Conservation (phyloP, 2,797 vertebrate species). For the Chelon auratus region DNA sequence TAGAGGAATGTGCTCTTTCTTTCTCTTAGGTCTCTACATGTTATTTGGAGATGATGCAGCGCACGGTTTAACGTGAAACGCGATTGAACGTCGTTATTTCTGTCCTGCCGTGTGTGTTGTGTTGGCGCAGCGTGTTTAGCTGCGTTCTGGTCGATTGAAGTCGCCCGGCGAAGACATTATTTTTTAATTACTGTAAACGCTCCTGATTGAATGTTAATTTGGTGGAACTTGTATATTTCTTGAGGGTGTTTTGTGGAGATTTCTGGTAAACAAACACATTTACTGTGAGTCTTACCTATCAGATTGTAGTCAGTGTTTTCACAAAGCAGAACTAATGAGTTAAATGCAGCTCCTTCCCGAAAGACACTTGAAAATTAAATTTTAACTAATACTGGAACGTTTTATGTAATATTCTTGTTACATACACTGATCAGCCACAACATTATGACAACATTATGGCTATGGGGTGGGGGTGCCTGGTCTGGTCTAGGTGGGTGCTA, state of each 20-base stretch:
- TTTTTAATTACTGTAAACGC: background rate
- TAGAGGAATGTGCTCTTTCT: constrained; percentile 51
- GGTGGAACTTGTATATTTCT: background rate
- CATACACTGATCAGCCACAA: too few relatives aligned
- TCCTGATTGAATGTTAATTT: background rate
- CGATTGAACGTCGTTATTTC: background rate
- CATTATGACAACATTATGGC: too few relatives aligned
- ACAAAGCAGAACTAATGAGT: too few relatives aligned
- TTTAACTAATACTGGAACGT: background rate
- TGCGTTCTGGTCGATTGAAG: background rate
- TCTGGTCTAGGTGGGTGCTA: too few relatives aligned
- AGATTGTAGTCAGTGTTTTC: too few relatives aligned
- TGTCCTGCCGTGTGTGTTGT: background rate
- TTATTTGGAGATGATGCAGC: background rate
- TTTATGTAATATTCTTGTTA: too few relatives aligned
- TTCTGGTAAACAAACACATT: too few relatives aligned
- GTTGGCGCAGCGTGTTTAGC: background rate
- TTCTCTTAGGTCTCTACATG: background rate
- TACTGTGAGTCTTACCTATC: too few relatives aligned
- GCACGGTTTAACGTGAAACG: background rate
- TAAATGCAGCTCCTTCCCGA: too few relatives aligned
- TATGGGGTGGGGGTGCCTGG: too few relatives aligned
- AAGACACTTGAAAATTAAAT: too few relatives aligned
- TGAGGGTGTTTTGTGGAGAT: too few relatives aligned
- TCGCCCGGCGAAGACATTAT: constrained; percentile 3